These are phyloP conservation scores for Sisor rabdophorus DNA, from an alignment of 2,113 vertebrate species.

Conservation along the genomic window DNA sequence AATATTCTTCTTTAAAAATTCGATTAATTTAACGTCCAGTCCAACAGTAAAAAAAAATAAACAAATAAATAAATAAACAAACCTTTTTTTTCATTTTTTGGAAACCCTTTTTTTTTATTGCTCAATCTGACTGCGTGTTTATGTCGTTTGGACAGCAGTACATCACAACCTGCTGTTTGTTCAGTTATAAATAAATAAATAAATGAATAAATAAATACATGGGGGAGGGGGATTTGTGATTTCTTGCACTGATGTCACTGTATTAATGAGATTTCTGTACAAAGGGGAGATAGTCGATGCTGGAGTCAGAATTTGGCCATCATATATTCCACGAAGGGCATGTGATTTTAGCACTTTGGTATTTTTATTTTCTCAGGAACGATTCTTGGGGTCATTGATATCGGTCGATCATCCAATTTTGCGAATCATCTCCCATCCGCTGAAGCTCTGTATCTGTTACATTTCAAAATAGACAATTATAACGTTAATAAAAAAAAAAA, in stretches of 20 bases:
- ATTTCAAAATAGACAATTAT: slow-evolving; percentile 58
- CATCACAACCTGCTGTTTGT: slow-evolving; percentile 23
- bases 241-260: slow-evolving; percentile 26
- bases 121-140: slow-evolving; percentile 3
- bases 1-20: slow-evolving; percentile 1
- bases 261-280: slow-evolving; percentile 36
- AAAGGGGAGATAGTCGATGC: slow-evolving; percentile 32
- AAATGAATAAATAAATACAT: not conserved
- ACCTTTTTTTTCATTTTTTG: not conserved
- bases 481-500: slow-evolving; percentile 69
- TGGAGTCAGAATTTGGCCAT: slow-evolving; percentile 27
- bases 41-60: slow-evolving; percentile 9
- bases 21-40: slow-evolving; percentile 3
- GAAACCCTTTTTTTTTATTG: not conserved
- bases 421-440: slow-evolving; percentile 53
- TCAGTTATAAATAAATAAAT: not conserved
- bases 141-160: slow-evolving; percentile 22
- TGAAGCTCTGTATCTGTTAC: slow-evolving; percentile 65
- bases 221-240: not conserved
- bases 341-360: slow-evolving; percentile 1
- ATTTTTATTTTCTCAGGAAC: slow-evolving; percentile 61
- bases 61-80: not conserved
- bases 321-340: slow-evolving; percentile 22
- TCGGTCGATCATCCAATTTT: slow-evolving; percentile 38
- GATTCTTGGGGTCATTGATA: slow-evolving; percentile 54